Percentiles rank a stretch among this genome's conserved stretches.
Conservation (phyloP, 2,797 vertebrate genomes). For the Cygnus olor region DNA sequence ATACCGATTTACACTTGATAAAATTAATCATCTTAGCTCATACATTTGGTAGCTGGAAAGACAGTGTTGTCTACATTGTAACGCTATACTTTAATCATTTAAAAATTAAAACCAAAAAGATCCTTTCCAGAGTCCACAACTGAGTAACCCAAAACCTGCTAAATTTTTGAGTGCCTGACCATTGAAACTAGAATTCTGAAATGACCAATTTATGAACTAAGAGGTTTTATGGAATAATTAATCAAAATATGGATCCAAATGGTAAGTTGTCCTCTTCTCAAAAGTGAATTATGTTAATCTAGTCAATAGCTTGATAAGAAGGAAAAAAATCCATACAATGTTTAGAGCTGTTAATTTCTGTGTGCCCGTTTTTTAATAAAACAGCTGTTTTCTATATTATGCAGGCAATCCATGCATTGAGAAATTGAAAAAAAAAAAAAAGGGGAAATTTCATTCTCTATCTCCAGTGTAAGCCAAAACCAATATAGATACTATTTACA, state of each 20-base stretch:
- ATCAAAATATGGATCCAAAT: neutral
- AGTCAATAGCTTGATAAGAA: neutral
- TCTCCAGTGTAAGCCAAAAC: neutral
- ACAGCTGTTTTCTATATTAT: neutral
- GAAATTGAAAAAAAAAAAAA: neutral
- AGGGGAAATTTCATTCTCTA: neutral
- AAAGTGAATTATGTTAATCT: neutral
- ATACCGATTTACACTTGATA: slow-evolving; percentile 57
- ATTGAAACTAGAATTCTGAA: neutral
- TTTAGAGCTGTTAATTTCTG: neutral
- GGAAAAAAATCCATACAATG: neutral
- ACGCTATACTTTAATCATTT: neutral
- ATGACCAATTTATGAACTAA: neutral
- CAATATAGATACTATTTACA: neutral
- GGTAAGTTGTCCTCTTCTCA: neutral
- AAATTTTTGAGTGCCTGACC: neutral
- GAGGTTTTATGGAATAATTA: neutral
- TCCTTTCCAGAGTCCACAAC: neutral
- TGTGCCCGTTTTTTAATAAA: neutral
- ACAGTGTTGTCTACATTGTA: neutral
- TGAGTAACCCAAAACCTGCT: neutral
- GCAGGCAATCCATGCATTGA: neutral
- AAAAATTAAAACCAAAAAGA: neutral
- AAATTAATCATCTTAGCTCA: slow-evolving; percentile 57
- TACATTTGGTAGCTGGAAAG: slow-evolving; percentile 26